Evolutionary conservation across 2,888 invertebrate species (phyloP).

Genomic region (Apoda limacodes): DNA sequence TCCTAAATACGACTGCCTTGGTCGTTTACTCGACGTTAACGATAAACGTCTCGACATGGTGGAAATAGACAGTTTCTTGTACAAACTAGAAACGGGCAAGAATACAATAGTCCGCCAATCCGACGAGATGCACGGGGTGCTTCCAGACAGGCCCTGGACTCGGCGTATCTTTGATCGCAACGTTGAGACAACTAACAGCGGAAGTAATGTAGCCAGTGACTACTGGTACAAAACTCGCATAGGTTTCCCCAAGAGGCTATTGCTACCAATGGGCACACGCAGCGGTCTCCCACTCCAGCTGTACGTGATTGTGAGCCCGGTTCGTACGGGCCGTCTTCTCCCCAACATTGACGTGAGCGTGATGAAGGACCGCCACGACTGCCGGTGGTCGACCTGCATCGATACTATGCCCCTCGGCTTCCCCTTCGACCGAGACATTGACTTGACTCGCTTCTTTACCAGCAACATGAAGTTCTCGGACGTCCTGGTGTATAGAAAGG

Average conservation of each 20-base stretch:
- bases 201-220: slow-evolving; percentile 53
- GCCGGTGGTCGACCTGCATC: slow-evolving; percentile 64
- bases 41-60: slow-evolving; percentile 56
- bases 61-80: slow-evolving; percentile 66
- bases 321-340: slow-evolving; percentile 55
- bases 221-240: slow-evolving; percentile 64
- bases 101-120: slow-evolving; percentile 79
- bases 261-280: slow-evolving; percentile 76
- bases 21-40: slow-evolving; percentile 62
- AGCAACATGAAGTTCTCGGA: slow-evolving; percentile 76
- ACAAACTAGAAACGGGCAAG: slow-evolving; percentile 73
- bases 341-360: slow-evolving; percentile 51
- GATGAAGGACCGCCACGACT: slow-evolving; percentile 63
- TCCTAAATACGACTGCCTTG: slow-evolving; percentile 77
- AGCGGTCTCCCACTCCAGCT: slow-evolving; percentile 75
- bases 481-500: slow-evolving; percentile 73
- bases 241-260: slow-evolving; percentile 76
- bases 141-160: slow-evolving; percentile 68
- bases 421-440: slow-evolving; percentile 79
- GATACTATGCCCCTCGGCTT: slow-evolving; percentile 78
- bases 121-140: slow-evolving; percentile 72
- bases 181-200: slow-evolving; percentile 31
- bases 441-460: slow-evolving; percentile 69
- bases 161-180: slow-evolving; percentile 33
- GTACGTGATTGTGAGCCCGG: slow-evolving; percentile 72